Conservation (phyloP, 2,113 vertebrate genomes). For the Semicossyphus pulcher region DNA sequence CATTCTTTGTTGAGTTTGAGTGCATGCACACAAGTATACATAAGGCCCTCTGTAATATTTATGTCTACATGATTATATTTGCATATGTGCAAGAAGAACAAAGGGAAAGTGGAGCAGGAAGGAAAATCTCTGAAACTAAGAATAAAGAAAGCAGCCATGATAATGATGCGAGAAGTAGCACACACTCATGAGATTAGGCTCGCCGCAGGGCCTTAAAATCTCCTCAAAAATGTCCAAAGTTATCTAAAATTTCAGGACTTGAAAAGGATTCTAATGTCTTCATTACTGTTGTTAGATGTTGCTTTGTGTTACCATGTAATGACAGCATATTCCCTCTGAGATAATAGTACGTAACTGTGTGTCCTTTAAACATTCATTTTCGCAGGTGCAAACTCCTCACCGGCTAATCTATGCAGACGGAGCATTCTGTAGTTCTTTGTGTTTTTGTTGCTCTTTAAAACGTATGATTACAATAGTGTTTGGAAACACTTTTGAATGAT, state of each 20-base stretch:
- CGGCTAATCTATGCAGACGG: background rate
- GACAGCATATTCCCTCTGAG: background rate
- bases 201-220: background rate
- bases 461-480: too few relatives aligned
- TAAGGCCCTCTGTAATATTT: slow-evolving; percentile 46
- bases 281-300: background rate
- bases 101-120: slow-evolving; percentile 26
- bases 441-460: too few relatives aligned
- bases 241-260: background rate
- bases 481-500: too few relatives aligned
- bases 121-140: slow-evolving; percentile 9
- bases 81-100: slow-evolving; percentile 12
- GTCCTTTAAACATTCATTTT: background rate
- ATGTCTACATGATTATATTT: slow-evolving; percentile 26
- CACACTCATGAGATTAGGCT: background rate
- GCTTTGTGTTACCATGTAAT: background rate
- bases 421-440: background rate
- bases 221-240: background rate
- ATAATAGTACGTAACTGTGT: background rate
- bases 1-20: slow-evolving; percentile 13
- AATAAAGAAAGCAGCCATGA: background rate
- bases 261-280: background rate
- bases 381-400: background rate
- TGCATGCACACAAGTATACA: background rate
- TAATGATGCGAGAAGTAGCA: background rate